A percentile compares a stretch with the other conserved stretches of the same genome.
Evolutionary conservation across 1,140 invertebrate genomes (phyloP).

Genomic region (Teleogryllus occipitalis): DNA sequence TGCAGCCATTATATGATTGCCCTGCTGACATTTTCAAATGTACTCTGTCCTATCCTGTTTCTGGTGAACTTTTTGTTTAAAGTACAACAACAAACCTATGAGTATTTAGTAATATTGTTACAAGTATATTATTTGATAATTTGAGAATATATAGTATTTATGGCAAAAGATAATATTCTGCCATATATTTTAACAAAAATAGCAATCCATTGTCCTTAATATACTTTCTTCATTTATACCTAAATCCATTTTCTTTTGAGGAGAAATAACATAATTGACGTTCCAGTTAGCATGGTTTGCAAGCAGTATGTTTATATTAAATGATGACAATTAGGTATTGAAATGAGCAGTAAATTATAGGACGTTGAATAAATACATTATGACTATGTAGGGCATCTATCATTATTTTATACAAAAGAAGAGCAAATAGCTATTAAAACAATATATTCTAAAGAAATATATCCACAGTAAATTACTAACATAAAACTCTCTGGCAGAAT

Average conservation of each 20-base stretch:
- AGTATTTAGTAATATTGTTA: no score
- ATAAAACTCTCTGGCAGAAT: neutral
- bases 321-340: neutral
- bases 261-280: neutral
- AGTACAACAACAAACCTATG: no score
- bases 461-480: neutral
- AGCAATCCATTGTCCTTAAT: no score
- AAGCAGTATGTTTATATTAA: constrained; percentile 6
- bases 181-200: no score
- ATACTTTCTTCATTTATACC: no score
- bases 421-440: neutral
- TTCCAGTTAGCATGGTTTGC: neutral
- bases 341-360: neutral
- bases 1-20: no score
- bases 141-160: no score
- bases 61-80: no score
- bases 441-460: neutral
- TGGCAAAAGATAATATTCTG: no score
- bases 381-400: neutral
- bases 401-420: neutral
- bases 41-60: no score
- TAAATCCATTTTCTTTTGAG: neutral
- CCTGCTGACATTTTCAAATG: no score
- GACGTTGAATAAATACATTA: neutral
- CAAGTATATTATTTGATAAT: no score